These are phyloP conservation scores for Hylaeus volcanicus DNA, from an alignment of 1,140 invertebrate species.

Conservation along the genomic window DNA sequence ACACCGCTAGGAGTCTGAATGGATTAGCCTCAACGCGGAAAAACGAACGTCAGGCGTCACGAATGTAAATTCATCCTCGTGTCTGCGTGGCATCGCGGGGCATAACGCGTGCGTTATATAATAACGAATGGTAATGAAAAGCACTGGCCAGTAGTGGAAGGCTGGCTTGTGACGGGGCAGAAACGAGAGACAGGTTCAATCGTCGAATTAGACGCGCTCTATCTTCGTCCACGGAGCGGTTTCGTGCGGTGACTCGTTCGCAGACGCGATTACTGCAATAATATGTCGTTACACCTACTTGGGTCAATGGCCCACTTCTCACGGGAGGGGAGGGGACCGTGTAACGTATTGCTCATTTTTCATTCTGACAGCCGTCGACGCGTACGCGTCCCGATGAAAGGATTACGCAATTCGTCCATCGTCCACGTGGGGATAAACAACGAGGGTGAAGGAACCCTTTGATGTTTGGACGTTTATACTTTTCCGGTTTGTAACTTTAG, in stretches of 20 bases:
- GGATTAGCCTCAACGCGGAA: conserved; percentile 20
- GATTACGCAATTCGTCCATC: conserved; percentile 40
- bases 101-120: conserved; percentile 25
- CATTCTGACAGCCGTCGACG: conserved; percentile 32
- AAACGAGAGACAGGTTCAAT: conserved; percentile 43
- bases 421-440: conserved; percentile 5
- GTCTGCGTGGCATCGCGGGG: background rate
- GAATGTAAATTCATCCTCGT: conserved; percentile 32
- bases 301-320: conserved; percentile 66
- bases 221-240: conserved; percentile 25
- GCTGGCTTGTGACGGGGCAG: conserved; percentile 18
- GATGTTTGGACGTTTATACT: too few species aligned
- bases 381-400: conserved; percentile 35
- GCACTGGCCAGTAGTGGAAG: conserved; percentile 25
- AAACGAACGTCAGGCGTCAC: conserved; percentile 19
- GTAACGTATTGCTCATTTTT: conserved; percentile 50
- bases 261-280: conserved; percentile 50
- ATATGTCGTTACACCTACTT: conserved; percentile 54
- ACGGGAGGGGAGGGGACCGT: conserved; percentile 10
- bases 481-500: too few species aligned
- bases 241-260: conserved; percentile 37
- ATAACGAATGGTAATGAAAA: conserved; percentile 35
- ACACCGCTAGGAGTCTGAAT: background rate
- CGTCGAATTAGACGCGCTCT: conserved; percentile 50
- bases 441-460: too few species aligned